These are phyloP conservation scores for Xenopus petersii DNA, from an alignment of 2,797 vertebrate genomes.

Conservation along the genomic window DNA sequence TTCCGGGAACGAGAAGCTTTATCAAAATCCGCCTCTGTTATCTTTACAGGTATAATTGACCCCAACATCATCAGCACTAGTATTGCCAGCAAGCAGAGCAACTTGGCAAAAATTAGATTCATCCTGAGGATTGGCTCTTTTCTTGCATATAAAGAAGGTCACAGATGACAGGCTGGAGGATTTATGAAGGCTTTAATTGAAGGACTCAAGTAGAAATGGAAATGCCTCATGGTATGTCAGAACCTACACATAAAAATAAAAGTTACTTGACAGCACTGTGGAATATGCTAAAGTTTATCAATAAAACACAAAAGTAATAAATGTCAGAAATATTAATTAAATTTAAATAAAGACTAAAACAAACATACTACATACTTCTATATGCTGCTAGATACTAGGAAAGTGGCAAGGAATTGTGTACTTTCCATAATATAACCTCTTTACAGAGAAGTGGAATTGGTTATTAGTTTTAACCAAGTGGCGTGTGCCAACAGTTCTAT, in stretches of 20 bases:
- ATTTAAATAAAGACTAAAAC: too few species aligned
- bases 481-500: too few species aligned
- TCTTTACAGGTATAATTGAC: slow-evolving; percentile 79
- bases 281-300: too few species aligned
- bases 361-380: too few species aligned
- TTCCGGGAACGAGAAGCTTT: slow-evolving; percentile 72
- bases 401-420: too few species aligned
- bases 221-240: slow-evolving; percentile 1
- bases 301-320: too few species aligned
- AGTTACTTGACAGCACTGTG: too few species aligned
- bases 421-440: too few species aligned
- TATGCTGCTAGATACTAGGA: too few species aligned
- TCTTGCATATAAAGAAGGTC: neutral
- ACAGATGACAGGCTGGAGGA: neutral
- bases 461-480: too few species aligned
- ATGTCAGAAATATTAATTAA: too few species aligned
- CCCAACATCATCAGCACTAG: slow-evolving; percentile 81
- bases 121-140: slow-evolving; percentile 49
- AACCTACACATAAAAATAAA: neutral
- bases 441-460: too few species aligned
- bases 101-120: slow-evolving; percentile 76
- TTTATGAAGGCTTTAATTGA: neutral
- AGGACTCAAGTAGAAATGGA: neutral
- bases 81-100: slow-evolving; percentile 79
- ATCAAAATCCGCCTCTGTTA: slow-evolving; percentile 73